These are phyloP conservation scores for Upupa epops DNA, from an alignment of 2,113 vertebrate species.

Conservation along the genomic window DNA sequence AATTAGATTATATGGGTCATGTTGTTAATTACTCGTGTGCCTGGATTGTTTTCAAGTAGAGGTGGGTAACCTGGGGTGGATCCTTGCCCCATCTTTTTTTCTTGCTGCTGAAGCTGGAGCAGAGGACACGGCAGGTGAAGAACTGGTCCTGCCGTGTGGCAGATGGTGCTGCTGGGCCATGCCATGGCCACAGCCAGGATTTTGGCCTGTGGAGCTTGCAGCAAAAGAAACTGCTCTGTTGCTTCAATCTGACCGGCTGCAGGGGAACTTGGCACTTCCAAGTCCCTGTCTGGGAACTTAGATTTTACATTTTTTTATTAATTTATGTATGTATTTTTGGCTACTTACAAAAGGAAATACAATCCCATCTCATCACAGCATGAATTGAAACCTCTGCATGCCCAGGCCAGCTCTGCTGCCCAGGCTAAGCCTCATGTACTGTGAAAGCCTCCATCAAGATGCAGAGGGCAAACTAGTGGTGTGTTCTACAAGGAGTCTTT, in stretches of 20 bases:
- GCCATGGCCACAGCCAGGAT: fast-evolving
- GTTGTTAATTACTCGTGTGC: neutral
- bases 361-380: neutral
- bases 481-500: neutral
- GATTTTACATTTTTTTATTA: neutral
- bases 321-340: slow-evolving; percentile 36
- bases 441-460: neutral
- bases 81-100: neutral
- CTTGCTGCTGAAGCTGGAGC: fast-evolving
- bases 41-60: neutral
- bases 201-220: neutral
- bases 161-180: fast-evolving
- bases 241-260: neutral
- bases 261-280: slow-evolving; percentile 33
- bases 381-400: neutral
- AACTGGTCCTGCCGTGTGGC: fast-evolving
- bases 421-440: neutral
- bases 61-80: neutral
- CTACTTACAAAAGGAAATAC: slow-evolving; percentile 15
- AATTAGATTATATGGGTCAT: neutral
- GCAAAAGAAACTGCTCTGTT: neutral
- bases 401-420: neutral
- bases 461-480: neutral
- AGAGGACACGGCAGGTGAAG: neutral
- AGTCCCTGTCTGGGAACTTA: slow-evolving; percentile 39